These are phyloP conservation scores for Alexandromys fortis DNA, from an alignment of 2,113 vertebrate genomes.

Conservation along the genomic window DNA sequence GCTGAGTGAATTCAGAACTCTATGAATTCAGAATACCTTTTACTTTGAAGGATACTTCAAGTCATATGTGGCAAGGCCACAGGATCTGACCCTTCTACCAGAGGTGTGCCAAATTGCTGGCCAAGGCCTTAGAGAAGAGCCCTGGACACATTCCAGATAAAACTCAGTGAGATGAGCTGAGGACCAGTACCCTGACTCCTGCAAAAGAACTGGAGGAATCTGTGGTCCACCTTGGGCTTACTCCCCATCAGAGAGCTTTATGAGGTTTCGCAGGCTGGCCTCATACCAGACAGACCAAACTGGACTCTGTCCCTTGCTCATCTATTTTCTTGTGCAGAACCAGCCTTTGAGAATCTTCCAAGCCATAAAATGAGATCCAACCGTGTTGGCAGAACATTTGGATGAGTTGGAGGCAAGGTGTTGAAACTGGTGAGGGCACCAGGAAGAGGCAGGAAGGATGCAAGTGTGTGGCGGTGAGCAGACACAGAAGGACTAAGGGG, in stretches of 20 bases:
- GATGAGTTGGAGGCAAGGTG: not conserved
- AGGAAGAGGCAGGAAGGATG: not conserved
- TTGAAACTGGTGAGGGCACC: not conserved
- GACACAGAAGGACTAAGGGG: not conserved
- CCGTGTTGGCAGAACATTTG: not conserved
- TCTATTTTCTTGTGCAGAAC: not conserved
- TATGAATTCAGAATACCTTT: not conserved
- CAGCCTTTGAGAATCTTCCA: not conserved
- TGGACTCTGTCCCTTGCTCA: not conserved
- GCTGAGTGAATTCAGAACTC: not conserved
- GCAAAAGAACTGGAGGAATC: not conserved
- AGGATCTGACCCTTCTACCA: not conserved
- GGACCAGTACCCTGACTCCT: no score
- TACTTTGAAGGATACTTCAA: not conserved
- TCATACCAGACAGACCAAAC: not conserved
- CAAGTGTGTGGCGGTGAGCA: not conserved
- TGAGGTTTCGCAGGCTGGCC: not conserved
- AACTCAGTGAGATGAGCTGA: not conserved
- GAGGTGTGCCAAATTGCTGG: not conserved
- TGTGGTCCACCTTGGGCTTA: no score
- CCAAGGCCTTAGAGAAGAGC: not conserved
- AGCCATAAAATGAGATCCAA: not conserved
- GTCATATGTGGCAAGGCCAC: not conserved
- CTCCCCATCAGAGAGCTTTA: not conserved
- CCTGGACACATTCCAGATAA: not conserved